Conservation (phyloP, 2,113 vertebrate species). For the Carassius auratus region DNA sequence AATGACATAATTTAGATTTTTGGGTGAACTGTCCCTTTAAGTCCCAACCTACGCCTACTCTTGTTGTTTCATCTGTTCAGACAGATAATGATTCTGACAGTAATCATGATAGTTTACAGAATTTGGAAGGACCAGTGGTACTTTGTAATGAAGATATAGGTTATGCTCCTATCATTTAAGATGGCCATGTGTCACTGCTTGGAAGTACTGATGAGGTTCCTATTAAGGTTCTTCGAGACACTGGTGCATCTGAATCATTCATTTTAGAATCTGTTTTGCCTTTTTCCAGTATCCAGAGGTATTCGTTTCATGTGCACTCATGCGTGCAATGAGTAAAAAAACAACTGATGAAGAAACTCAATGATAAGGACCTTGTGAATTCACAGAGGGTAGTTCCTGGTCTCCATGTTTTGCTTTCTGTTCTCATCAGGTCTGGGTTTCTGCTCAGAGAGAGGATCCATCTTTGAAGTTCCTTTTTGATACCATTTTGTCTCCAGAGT, state of each 20-base stretch:
- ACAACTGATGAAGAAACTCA: background rate
- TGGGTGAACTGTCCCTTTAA: background rate
- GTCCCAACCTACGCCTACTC: background rate
- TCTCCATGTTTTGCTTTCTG: background rate
- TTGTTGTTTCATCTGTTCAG: background rate
- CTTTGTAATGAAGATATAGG: no score
- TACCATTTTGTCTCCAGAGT: background rate
- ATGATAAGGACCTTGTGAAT: background rate
- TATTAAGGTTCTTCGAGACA: background rate
- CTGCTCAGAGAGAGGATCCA: no score
- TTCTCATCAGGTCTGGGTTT: background rate
- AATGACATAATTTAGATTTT: no score
- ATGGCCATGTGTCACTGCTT: background rate
- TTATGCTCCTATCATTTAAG: no score
- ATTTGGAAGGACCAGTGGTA: no score
- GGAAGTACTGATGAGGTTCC: background rate
- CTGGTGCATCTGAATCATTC: background rate
- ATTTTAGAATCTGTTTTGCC: background rate
- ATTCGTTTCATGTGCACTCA: background rate
- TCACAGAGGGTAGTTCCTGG: no score
- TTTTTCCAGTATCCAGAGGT: background rate
- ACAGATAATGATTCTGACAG: background rate
- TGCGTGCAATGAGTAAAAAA: background rate
- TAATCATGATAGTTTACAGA: background rate
- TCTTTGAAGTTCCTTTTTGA: background rate